A percentile compares a stretch with the other conserved stretches of the same genome.
These are phyloP conservation scores for Tromatobia lineatoria DNA, from an alignment of 2,888 invertebrate genomes.

Conservation along the genomic window DNA sequence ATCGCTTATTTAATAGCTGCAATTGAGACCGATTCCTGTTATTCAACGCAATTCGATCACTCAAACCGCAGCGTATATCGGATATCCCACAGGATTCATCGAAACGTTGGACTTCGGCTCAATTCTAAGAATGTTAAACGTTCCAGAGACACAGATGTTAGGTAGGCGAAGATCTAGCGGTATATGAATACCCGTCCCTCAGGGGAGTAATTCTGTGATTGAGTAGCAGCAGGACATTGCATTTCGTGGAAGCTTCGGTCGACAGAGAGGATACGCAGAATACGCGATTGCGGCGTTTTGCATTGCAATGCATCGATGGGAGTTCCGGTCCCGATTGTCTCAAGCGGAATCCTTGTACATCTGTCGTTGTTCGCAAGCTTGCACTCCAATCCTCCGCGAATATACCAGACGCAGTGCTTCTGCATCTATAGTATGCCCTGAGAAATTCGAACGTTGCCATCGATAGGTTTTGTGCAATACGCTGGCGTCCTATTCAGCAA, in stretches of 20 bases:
- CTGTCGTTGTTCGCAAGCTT: constrained; percentile 47
- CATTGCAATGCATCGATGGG: constrained; percentile 47
- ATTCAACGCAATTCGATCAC: neutral
- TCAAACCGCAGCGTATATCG: neutral
- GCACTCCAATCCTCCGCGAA: neutral
- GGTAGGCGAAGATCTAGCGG: constrained; percentile 33
- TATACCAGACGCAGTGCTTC: neutral
- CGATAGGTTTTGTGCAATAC: constrained; percentile 21
- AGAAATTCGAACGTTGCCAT: constrained; percentile 28
- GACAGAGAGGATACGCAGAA: constrained; percentile 38
- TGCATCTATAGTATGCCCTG: neutral
- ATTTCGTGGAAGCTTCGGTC: constrained; percentile 56
- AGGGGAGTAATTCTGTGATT: constrained; percentile 67
- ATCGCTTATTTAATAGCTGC: neutral
- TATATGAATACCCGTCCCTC: constrained; percentile 61
- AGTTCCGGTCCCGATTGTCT: constrained; percentile 42
- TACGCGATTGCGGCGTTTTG: constrained; percentile 38
- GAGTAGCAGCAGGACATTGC: constrained; percentile 63
- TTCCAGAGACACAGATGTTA: constrained; percentile 14
- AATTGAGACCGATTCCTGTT: neutral
- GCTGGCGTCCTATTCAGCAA: constrained; percentile 6
- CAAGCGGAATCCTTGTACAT: constrained; percentile 44
- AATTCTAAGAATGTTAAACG: constrained; percentile 31
- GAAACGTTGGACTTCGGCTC: constrained; percentile 10
- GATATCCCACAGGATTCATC: neutral